phyloP scores from a whole-genome alignment of 2,113 vertebrate species.

The Columbina picui region DNA sequence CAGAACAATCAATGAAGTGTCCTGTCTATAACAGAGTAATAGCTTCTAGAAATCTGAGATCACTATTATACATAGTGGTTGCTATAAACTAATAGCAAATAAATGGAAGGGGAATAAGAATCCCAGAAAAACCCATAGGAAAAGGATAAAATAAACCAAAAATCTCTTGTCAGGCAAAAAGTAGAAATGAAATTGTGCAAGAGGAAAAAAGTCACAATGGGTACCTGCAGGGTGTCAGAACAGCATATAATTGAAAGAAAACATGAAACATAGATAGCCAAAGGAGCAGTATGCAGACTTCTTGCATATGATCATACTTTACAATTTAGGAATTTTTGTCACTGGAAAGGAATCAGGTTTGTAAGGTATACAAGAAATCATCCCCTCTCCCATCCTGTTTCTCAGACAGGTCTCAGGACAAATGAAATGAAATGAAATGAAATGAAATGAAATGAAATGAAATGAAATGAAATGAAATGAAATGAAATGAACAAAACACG shows the following conservation, averaged over 20 bases:
- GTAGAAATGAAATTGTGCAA: not conserved
- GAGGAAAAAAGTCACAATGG: not conserved
- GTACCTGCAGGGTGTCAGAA: not conserved
- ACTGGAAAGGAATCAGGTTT: not conserved
- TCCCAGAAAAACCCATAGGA: not conserved
- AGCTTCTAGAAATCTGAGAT: constrained; percentile 35
- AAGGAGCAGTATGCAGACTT: not conserved
- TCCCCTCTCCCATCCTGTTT: not conserved
- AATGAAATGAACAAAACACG: not conserved
- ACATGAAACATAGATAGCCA: not conserved
- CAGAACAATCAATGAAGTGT: constrained; percentile 58
- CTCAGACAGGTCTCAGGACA: not conserved
- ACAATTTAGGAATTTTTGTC: not conserved
- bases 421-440: not conserved
- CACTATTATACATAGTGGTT: not conserved
- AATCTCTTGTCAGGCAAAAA: not conserved
- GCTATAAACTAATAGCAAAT: constrained; percentile 26
- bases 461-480: not conserved
- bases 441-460: not conserved
- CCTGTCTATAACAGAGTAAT: constrained; percentile 22
- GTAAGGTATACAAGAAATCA: not conserved
- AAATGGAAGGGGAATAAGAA: not conserved
- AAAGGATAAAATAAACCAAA: not conserved
- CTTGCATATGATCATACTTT: not conserved
- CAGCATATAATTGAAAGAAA: not conserved